A percentile compares a stretch with the other conserved stretches of the same genome.
These are phyloP conservation scores for Sebastes fasciatus DNA, from an alignment of 2,113 vertebrate species.

Conservation along the genomic window DNA sequence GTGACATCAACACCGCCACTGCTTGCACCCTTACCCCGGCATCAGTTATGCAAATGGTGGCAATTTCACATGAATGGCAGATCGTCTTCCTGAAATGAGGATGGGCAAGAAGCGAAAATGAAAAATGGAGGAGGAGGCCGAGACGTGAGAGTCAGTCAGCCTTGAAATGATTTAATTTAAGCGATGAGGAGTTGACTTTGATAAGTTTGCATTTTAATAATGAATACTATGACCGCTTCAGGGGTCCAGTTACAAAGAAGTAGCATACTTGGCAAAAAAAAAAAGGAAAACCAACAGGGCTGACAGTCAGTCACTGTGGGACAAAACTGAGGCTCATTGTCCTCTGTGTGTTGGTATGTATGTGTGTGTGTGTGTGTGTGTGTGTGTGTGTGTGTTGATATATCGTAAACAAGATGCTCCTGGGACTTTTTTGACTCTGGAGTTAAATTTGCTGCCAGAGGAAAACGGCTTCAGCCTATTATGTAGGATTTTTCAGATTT, in stretches of 20 bases:
- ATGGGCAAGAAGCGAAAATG: constrained; percentile 70
- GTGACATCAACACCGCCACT: constrained; percentile 55
- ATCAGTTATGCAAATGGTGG: constrained; percentile 80
- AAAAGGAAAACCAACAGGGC: not conserved
- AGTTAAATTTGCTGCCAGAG: constrained; percentile 46
- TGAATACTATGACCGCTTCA: constrained; percentile 64
- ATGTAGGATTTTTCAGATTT: constrained; percentile 61
- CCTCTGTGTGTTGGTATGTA: not conserved
- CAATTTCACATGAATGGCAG: constrained; percentile 75
- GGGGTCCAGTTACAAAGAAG: constrained; percentile 63
- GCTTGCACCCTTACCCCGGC: constrained; percentile 56
- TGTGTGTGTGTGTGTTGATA: not conserved
- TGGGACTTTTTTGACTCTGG: constrained; percentile 23
- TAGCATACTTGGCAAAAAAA: constrained; percentile 15
- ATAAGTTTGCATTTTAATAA: constrained; percentile 86
- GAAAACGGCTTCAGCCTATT: constrained; percentile 37
- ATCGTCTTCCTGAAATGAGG: constrained; percentile 67
- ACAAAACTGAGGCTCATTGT: not conserved
- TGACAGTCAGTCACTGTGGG: constrained; percentile 26
- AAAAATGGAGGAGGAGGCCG: constrained; percentile 69
- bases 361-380: constrained; percentile 5
- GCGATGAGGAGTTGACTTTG: constrained; percentile 83
- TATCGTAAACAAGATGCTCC: constrained; percentile 47
- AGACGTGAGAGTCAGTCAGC: constrained; percentile 74
- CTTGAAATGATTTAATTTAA: constrained; percentile 88